Evolutionary conservation across 2,888 invertebrate genomes (phyloP).

Genomic region (Lasioglossum leucozonium): DNA sequence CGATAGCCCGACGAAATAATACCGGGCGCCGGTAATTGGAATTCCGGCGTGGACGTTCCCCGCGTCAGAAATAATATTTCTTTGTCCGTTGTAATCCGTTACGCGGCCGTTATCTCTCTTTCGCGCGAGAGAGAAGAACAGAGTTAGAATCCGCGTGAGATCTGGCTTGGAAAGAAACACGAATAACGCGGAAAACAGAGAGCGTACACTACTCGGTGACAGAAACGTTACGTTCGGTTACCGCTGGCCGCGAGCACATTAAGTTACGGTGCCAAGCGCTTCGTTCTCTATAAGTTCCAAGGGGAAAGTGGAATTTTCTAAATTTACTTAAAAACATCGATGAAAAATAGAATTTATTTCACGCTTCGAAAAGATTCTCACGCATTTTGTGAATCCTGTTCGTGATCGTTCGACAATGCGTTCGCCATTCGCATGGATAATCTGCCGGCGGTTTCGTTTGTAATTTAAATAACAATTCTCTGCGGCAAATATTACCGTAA

Average conservation of each 20-base stretch:
- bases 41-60: slow-evolving; percentile 49
- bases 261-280: not conserved
- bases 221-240: not conserved
- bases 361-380: not conserved
- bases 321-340: not conserved
- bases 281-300: no score
- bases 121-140: slow-evolving; percentile 16
- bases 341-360: not conserved
- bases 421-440: not conserved
- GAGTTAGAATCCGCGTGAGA: slow-evolving; percentile 38
- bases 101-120: slow-evolving; percentile 39
- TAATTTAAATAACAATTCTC: not conserved
- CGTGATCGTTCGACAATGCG: not conserved
- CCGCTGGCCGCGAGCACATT: not conserved
- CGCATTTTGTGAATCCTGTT: not conserved
- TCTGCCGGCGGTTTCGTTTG: not conserved
- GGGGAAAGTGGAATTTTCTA: no score
- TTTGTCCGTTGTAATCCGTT: slow-evolving; percentile 46
- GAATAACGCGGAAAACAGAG: slow-evolving; percentile 19
- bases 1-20: slow-evolving; percentile 24
- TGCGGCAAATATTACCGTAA: not conserved
- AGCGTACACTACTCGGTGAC: not conserved
- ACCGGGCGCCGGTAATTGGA: slow-evolving; percentile 53
- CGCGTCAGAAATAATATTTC: slow-evolving; percentile 48
- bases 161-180: slow-evolving; percentile 33